phyloP scores from a whole-genome alignment of 2,113 vertebrate species.

The Blennius ocellaris region DNA sequence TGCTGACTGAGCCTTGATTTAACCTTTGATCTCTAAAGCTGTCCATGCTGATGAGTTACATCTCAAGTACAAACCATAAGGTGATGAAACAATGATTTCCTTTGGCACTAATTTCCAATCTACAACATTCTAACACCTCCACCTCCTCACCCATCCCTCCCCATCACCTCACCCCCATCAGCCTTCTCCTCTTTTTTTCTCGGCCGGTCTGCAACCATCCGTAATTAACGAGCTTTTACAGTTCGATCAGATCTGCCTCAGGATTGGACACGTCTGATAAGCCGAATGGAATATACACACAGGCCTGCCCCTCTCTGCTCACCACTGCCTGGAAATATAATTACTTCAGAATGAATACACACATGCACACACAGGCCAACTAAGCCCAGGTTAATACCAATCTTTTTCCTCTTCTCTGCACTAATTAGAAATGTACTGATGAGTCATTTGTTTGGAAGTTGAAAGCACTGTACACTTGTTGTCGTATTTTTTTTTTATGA shows the following conservation, averaged over 20 bases:
- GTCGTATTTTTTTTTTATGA: slow-evolving; percentile 64
- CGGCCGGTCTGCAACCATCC: slow-evolving; percentile 72
- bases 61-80: slow-evolving; percentile 37
- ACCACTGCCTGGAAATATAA: slow-evolving; percentile 78
- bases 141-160: slow-evolving; percentile 37
- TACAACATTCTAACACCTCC: slow-evolving; percentile 30
- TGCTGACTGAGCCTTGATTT: slow-evolving; percentile 13
- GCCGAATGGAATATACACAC: slow-evolving; percentile 75
- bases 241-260: slow-evolving; percentile 77
- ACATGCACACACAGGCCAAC: slow-evolving; percentile 39
- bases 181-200: slow-evolving; percentile 19
- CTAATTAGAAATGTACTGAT: slow-evolving; percentile 75
- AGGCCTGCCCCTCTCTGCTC: slow-evolving; percentile 61
- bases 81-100: background rate
- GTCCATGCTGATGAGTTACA: slow-evolving; percentile 50
- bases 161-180: slow-evolving; percentile 41
- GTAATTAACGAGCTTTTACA: slow-evolving; percentile 84
- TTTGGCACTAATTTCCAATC: slow-evolving; percentile 30
- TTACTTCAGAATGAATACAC: slow-evolving; percentile 68
- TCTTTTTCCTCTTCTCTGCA: slow-evolving; percentile 70
- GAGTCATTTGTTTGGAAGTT: slow-evolving; percentile 77
- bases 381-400: slow-evolving; percentile 75
- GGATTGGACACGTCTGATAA: slow-evolving; percentile 82
- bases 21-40: slow-evolving; percentile 54
- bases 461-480: slow-evolving; percentile 66